phyloP scores from a whole-genome alignment of 1,140 invertebrate species.

The Caenorhabditis elegans region WBcel235 BX284606.5:14531001-14531500 shows the following conservation, averaged over 20 bases:
- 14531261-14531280: background rate
- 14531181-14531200: background rate
- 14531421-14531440: no score
- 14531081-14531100: background rate
- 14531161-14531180: slow-evolving; percentile 2
- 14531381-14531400: background rate
- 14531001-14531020: slow-evolving; percentile 19
- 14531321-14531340: slow-evolving; percentile 13
- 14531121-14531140: background rate
- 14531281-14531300: background rate
- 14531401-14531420: background rate
- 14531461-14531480: no score
- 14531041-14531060: background rate
- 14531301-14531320: slow-evolving; percentile 2
- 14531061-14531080: background rate
- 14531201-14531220: slow-evolving; percentile 6
- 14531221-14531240: background rate
- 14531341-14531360: background rate
- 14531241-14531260: no score
- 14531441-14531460: background rate
- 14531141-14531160: background rate
- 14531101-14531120: background rate
- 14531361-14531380: background rate
- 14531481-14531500: no score
- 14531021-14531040: background rate